These are phyloP conservation scores for Hoplostethus mediterraneus DNA, from an alignment of 2,797 vertebrate genomes.

Conservation along the genomic window DNA sequence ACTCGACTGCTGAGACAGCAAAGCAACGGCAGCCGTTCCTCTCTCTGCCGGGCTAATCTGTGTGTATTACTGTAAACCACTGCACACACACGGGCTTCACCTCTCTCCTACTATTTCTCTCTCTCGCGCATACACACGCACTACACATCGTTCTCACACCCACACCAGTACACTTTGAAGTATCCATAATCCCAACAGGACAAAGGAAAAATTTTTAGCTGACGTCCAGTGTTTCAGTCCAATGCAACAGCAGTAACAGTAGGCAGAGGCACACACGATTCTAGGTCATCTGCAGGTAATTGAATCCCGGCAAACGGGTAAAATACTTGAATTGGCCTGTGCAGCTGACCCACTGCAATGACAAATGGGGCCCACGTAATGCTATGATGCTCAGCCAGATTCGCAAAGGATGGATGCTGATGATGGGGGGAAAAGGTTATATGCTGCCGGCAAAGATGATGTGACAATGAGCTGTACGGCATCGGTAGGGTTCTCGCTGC, in stretches of 20 bases:
- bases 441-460: slow-evolving; percentile 61
- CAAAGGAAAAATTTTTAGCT: slow-evolving; percentile 39
- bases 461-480: slow-evolving; percentile 59
- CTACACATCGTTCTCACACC: slow-evolving; percentile 29
- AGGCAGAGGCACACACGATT: slow-evolving; percentile 24
- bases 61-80: slow-evolving; percentile 54
- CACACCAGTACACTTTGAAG: slow-evolving; percentile 41
- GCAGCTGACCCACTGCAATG: slow-evolving; percentile 51
- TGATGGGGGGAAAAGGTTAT: slow-evolving; percentile 54
- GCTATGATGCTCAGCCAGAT: slow-evolving; percentile 17
- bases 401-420: slow-evolving; percentile 43
- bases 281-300: slow-evolving; percentile 69
- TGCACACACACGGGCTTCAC: slow-evolving; percentile 13
- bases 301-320: slow-evolving; percentile 58
- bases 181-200: slow-evolving; percentile 24
- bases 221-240: slow-evolving; percentile 36
- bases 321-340: slow-evolving; percentile 54
- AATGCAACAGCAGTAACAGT: slow-evolving; percentile 20
- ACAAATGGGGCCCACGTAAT: slow-evolving; percentile 39
- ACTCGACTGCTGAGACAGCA: slow-evolving; percentile 74
- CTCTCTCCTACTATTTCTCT: slow-evolving; percentile 40
- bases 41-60: slow-evolving; percentile 26
- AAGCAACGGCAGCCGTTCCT: slow-evolving; percentile 32
- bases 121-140: slow-evolving; percentile 17
- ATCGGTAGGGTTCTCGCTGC: slow-evolving; percentile 36